Evolutionary conservation across 2,888 invertebrate genomes (phyloP), one percentile per base, ranked within the genome.

Genomic region (Ormyrus nitidulus): DNA sequence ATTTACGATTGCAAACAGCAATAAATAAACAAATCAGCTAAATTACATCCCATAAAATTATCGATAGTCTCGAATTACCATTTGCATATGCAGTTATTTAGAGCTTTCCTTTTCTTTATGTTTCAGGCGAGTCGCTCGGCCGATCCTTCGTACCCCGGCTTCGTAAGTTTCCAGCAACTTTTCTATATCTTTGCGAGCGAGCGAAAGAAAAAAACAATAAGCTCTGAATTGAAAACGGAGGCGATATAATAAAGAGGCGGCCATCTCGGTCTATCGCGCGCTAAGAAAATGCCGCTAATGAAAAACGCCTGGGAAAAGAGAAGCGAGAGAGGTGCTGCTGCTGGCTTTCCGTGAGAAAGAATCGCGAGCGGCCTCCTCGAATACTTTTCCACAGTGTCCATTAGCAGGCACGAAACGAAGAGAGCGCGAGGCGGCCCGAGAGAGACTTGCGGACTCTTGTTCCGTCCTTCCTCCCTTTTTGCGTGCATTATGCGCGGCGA

Each of bases 341-440:
- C 34, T 4, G 34, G 34, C 34, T 34, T 34, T 0, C 53, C 79
- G 73, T 74, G 79, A 73, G 79, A 79, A 76, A 74, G 73, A 68
- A 78, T 72, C 59, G 54, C 71, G 58, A 46, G 61, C 49, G n/a
- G 51, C 71, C 62, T 48, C 56, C 59, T 68, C 34, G 69, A 72
- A 69, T 73, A 73, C 62, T 73, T 74, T 73, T 79, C 73, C 73
- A 64, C 73, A 64, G 54, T 69, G 49, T 73, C 73, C 79, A 74
- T 79, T 73, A 78, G 51, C 66, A 62, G 13, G 56, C 73, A 62
- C 73, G 61, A 78, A 62, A 61, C 49, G 48, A 11, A 44, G 13
- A 19, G 48, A 19, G 48, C 34, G 51, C 13, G 48, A 13, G 56
- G 6, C 44, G 44, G 34, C 7, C 65, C 65, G 6, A 0, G 6